phyloP scores from a whole-genome alignment of 2,888 invertebrate genomes.

The Octonoba sinensis region DNA sequence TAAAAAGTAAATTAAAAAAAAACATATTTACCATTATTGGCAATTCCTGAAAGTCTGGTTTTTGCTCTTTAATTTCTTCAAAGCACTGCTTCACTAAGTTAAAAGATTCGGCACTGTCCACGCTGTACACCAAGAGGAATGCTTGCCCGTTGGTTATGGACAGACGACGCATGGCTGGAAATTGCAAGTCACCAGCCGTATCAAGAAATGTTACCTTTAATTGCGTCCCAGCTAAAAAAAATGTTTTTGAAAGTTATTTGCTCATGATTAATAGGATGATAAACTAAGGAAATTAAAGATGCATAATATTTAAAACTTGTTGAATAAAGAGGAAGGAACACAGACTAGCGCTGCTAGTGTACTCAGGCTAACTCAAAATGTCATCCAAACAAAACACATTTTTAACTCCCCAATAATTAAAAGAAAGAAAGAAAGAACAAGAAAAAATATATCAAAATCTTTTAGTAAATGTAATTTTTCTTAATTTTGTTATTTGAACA shows the following conservation, averaged over 20 bases:
- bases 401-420: too few species aligned
- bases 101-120: slow-evolving; percentile 86
- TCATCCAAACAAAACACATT: too few species aligned
- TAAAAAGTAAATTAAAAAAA: too few species aligned
- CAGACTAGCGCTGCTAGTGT: too few species aligned
- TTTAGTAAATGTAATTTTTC: too few species aligned
- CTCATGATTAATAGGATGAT: neutral
- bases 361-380: too few species aligned
- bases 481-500: too few species aligned
- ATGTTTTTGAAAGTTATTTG: neutral
- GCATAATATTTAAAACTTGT: too few species aligned
- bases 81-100: slow-evolving; percentile 80
- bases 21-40: slow-evolving; percentile 48
- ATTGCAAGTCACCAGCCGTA: slow-evolving; percentile 92
- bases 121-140: slow-evolving; percentile 93
- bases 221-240: slow-evolving; percentile 29
- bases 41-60: slow-evolving; percentile 78
- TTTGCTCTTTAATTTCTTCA: slow-evolving; percentile 85
- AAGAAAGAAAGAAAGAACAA: too few species aligned
- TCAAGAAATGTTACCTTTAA: slow-evolving; percentile 86
- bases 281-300: too few species aligned
- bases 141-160: slow-evolving; percentile 96
- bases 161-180: slow-evolving; percentile 96
- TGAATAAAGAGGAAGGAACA: too few species aligned
- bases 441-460: too few species aligned